A percentile compares a stretch with the other conserved stretches of the same genome.
phyloP scores from a whole-genome alignment of 1,140 invertebrate species.

The Neuroterus valhalla region DNA sequence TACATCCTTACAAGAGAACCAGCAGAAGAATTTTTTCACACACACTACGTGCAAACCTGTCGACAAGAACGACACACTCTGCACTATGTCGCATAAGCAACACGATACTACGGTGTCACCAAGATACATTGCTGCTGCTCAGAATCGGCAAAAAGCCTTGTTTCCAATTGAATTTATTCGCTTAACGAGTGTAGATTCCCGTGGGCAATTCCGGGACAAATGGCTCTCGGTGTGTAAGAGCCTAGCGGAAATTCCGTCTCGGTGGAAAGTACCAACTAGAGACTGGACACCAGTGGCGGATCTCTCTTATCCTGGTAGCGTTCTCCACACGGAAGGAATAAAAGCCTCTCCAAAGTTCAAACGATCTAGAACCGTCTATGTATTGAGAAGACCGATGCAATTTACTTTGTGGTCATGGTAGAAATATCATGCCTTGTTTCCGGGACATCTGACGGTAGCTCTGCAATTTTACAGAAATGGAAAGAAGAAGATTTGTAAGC shows the following conservation, averaged over 20 bases:
- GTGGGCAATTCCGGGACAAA: constrained; percentile 61
- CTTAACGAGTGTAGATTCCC: constrained; percentile 58
- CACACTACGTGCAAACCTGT: constrained; percentile 41
- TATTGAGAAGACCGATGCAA: not conserved
- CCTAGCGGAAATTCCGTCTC: constrained; percentile 51
- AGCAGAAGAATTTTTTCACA: not conserved
- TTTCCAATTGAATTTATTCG: constrained; percentile 68
- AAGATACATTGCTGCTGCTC: constrained; percentile 62
- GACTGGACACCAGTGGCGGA: no score
- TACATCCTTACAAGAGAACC: not conserved
- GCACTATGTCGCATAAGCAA: constrained; percentile 44
- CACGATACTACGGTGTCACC: constrained; percentile 57
- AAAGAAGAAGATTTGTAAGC: no score
- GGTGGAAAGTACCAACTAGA: constrained; percentile 44
- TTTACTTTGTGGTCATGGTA: not conserved
- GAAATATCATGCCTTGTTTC: not conserved
- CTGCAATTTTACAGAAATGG: no score
- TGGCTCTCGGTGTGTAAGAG: constrained; percentile 52
- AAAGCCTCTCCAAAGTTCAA: constrained; percentile 3
- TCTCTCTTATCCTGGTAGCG: not conserved
- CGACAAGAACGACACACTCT: constrained; percentile 52
- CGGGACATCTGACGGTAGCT: no score
- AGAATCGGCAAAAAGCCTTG: constrained; percentile 58
- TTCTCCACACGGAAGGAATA: constrained; percentile 6
- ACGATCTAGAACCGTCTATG: not conserved